phyloP scores from a whole-genome alignment of 2,888 invertebrate genomes.

The Noctua fimbriata region DNA sequence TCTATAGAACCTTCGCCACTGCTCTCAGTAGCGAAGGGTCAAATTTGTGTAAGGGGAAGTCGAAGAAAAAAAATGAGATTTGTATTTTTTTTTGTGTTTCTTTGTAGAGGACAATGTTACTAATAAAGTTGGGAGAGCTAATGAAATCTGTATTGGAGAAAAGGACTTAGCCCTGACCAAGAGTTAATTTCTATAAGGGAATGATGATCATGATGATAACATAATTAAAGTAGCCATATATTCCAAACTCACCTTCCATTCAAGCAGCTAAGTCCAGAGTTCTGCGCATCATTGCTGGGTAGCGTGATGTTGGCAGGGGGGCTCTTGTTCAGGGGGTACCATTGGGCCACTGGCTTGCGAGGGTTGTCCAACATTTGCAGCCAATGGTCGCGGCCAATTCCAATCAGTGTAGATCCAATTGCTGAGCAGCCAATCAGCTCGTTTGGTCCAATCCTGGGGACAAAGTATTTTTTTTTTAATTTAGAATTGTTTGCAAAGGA shows the following conservation, averaged over 20 bases:
- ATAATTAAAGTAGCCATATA: neutral
- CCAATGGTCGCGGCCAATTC: conserved; percentile 96
- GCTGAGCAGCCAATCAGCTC: conserved; percentile 96
- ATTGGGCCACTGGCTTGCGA: conserved; percentile 95
- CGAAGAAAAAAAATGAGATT: too few relatives aligned
- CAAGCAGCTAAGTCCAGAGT: conserved; percentile 92
- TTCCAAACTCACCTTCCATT: conserved; percentile 91
- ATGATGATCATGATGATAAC: neutral
- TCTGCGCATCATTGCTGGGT: conserved; percentile 90
- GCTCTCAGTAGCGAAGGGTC: too few relatives aligned
- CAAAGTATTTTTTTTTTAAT: conserved; percentile 8
- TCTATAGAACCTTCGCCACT: too few relatives aligned
- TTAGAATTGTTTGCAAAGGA: neutral
- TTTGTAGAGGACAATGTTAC: too few relatives aligned
- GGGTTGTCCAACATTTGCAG: conserved; percentile 95
- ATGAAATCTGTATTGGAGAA: neutral
- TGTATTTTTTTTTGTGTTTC: too few relatives aligned
- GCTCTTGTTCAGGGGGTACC: conserved; percentile 94
- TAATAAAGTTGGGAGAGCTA: neutral
- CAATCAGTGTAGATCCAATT: conserved; percentile 94
- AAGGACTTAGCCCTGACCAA: neutral
- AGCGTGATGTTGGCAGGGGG: conserved; percentile 91
- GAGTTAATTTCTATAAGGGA: neutral
- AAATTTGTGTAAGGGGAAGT: too few relatives aligned
- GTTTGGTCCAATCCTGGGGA: conserved; percentile 94